These are phyloP conservation scores for Ophioninae sp. DNA, from an alignment of 2,888 invertebrate genomes.

Conservation along the genomic window DNA sequence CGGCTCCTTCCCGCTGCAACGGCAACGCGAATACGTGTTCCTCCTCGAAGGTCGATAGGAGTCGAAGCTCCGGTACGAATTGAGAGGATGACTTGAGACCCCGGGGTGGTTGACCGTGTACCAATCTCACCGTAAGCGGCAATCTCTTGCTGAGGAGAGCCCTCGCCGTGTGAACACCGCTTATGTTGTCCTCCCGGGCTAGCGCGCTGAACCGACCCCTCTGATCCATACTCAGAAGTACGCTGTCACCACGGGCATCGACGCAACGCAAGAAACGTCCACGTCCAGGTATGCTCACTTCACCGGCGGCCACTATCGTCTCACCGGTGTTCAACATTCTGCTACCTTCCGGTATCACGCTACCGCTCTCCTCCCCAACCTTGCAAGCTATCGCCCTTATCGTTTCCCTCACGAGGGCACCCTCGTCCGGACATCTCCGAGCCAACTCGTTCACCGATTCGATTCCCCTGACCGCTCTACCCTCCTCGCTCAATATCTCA, in stretches of 20 bases:
- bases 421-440: conserved; percentile 87
- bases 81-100: conserved; percentile 91
- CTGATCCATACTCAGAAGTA: conserved; percentile 92
- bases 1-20: conserved; percentile 88
- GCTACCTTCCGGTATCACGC: conserved; percentile 86
- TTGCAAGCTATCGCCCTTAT: conserved; percentile 85
- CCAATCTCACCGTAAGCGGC: conserved; percentile 95
- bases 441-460: conserved; percentile 93
- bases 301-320: conserved; percentile 90
- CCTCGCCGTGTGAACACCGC: conserved; percentile 95
- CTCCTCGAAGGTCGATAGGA: conserved; percentile 92
- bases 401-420: conserved; percentile 91
- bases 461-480: conserved; percentile 93
- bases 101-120: conserved; percentile 94
- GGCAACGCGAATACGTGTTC: conserved; percentile 93
- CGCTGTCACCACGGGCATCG: conserved; percentile 91
- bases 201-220: conserved; percentile 95
- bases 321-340: conserved; percentile 92
- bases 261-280: conserved; percentile 93
- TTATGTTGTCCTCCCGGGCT: conserved; percentile 96
- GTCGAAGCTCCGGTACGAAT: conserved; percentile 92
- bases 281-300: conserved; percentile 85
- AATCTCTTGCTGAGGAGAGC: conserved; percentile 94
- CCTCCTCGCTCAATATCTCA: conserved; percentile 96
- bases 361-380: conserved; percentile 81